Percentiles rank a stretch among this genome's conserved stretches.
phyloP scores from a whole-genome alignment of 2,888 invertebrate genomes.

The Macrostomum cliftonense region DNA sequence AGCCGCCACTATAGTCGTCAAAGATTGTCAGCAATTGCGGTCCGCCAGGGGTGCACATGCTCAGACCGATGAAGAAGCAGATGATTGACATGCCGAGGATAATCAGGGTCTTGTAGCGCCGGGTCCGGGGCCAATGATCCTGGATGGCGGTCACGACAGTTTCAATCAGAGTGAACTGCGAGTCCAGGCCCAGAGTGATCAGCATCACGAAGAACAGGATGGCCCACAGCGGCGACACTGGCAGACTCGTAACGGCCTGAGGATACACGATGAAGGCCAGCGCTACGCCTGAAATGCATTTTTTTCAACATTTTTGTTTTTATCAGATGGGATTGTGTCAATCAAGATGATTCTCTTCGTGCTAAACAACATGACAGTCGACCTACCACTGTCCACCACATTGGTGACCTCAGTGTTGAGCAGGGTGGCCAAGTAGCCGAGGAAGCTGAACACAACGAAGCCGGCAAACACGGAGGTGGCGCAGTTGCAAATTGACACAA shows the following conservation, averaged over 20 bases:
- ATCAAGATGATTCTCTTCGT: too few relatives aligned
- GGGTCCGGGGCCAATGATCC: neutral
- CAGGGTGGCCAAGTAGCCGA: constrained; percentile 10
- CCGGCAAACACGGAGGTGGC: constrained; percentile 5
- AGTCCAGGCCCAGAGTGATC: neutral
- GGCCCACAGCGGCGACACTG: neutral
- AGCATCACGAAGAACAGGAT: constrained; percentile 2
- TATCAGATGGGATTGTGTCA: too few relatives aligned
- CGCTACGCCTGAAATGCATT: neutral
- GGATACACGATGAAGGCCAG: constrained; percentile 1
- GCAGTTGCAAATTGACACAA: neutral
- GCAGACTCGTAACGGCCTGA: neutral
- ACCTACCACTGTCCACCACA: too few relatives aligned
- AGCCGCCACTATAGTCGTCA: constrained; percentile 29
- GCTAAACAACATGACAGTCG: too few relatives aligned
- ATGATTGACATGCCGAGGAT: neutral
- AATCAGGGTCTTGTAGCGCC: neutral
- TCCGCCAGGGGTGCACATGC: constrained; percentile 16
- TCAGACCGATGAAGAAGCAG: neutral
- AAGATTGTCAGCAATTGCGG: constrained; percentile 24
- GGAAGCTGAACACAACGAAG: constrained; percentile 15
- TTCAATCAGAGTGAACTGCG: neutral
- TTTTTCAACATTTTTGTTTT: too few relatives aligned
- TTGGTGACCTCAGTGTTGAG: constrained; percentile 14
- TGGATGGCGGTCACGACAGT: neutral